phyloP scores from a whole-genome alignment of 2,113 vertebrate genomes.

The Amazona guildingii region DNA sequence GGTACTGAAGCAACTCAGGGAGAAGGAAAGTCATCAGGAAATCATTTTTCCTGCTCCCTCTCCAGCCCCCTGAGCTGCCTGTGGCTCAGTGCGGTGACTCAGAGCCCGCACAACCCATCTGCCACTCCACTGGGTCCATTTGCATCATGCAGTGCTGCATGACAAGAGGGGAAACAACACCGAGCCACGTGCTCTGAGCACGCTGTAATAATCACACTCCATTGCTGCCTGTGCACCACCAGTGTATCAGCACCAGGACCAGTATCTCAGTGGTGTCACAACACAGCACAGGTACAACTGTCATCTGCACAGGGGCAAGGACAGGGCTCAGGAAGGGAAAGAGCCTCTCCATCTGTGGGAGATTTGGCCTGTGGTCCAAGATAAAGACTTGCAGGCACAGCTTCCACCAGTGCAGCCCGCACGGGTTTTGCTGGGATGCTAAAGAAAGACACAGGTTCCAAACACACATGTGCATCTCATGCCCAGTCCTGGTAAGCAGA shows the following conservation, averaged over 20 bases:
- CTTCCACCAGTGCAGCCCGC: background rate
- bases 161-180: slow-evolving; percentile 5
- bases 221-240: accelerated
- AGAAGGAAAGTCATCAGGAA: slow-evolving; percentile 27
- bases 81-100: slow-evolving; percentile 2
- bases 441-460: background rate
- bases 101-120: slow-evolving; percentile 26
- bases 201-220: background rate
- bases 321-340: background rate
- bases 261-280: accelerated
- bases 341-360: background rate
- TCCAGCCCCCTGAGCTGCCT: slow-evolving; percentile 35
- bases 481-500: background rate
- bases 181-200: background rate
- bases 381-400: background rate
- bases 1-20: background rate
- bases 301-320: background rate
- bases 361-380: background rate
- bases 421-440: background rate
- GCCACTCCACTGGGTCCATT: background rate
- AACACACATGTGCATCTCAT: background rate
- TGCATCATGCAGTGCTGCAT: background rate
- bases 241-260: accelerated
- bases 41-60: slow-evolving; percentile 26
- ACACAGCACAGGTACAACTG: background rate